These are phyloP conservation scores for Cephalopholis sonnerati DNA, from an alignment of 2,113 vertebrate genomes.

Conservation along the genomic window DNA sequence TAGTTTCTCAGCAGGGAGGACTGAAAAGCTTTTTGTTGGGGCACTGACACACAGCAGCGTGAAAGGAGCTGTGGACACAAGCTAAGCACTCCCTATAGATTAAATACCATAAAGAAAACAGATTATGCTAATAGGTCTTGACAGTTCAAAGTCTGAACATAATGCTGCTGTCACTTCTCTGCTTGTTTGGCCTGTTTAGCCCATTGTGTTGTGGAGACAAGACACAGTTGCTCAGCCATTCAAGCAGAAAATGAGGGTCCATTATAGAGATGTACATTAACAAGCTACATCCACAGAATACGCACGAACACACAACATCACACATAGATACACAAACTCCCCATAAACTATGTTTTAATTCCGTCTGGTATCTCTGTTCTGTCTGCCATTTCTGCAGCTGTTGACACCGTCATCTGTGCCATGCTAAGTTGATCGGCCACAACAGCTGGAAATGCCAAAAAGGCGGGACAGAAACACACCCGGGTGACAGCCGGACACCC, in stretches of 20 bases:
- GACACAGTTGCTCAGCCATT: slow-evolving; percentile 12
- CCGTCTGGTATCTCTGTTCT: neutral
- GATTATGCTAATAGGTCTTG: slow-evolving; percentile 42
- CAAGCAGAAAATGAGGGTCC: slow-evolving; percentile 15
- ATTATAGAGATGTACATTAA: neutral
- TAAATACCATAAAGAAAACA: slow-evolving; percentile 58
- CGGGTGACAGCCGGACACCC: neutral
- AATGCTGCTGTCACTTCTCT: slow-evolving; percentile 35
- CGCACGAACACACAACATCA: neutral
- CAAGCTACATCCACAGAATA: neutral
- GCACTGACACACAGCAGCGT: neutral
- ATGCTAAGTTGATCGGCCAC: slow-evolving; percentile 25
- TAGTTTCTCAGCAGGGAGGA: slow-evolving; percentile 9
- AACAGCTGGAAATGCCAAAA: slow-evolving; percentile 64
- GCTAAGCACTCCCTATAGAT: slow-evolving; percentile 30
- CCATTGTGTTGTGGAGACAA: slow-evolving; percentile 1
- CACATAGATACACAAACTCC: neutral
- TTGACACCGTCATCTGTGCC: slow-evolving; percentile 37
- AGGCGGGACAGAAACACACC: slow-evolving; percentile 7
- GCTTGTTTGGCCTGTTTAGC: slow-evolving; percentile 34
- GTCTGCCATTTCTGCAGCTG: slow-evolving; percentile 38
- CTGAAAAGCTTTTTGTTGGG: neutral
- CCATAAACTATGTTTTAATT: neutral
- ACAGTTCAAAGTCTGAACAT: slow-evolving; percentile 65
- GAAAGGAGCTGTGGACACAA: slow-evolving; percentile 2